Base-by-base conservation (phyloP, 2,797 vertebrate genomes). In the Poecilia picta region DNA sequence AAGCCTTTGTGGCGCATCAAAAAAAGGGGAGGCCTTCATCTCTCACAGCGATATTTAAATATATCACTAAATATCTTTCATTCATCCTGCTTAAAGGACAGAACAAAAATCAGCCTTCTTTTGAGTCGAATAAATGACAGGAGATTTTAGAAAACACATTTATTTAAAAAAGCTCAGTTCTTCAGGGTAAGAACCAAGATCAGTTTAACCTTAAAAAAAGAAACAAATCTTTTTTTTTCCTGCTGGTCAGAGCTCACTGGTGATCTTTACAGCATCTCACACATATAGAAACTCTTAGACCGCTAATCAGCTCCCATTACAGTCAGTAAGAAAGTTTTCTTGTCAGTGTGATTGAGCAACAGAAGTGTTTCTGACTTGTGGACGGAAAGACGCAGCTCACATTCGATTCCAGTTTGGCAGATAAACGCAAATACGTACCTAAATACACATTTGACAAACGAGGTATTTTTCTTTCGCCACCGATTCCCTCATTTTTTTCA, bases 121-220 rank as follows among this genome's bases (percentile, higher is more conserved):
- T 64, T 77, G 70, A 81, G 76, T 46, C 20, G 68, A 90, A 90
- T 81, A 33, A 86, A 59, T 53, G 25, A 43, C 84, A 41, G 83
- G 53, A 74, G 75, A 71, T 75, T 88, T 84, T 79, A 87, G 81
- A 73, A 90, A 92, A 90, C 36, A 81, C 16, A 45, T 94, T 94
- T 93, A 94, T 94, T 94, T 90, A 78, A 88, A 81, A 86, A 81
- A 86, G 82, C 72, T 92, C 73, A 85, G 78, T 89, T 77, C 15
- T 89, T 36, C 25, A 47, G 20, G 51, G 53, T 76, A 46, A 64
- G 68, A 82, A 81, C 86, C 73, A 59, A 62, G 62, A 82, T 46
- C 8, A 70, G 11, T 28, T 41, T 8, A n/a, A 41, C 23, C 20
- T 3, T 68, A 2, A 25, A 70, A 18, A 16, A 1, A 23, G 7